Evolutionary conservation across 2,888 invertebrate species (phyloP).

Genomic region (Salticus scenicus): DNA sequence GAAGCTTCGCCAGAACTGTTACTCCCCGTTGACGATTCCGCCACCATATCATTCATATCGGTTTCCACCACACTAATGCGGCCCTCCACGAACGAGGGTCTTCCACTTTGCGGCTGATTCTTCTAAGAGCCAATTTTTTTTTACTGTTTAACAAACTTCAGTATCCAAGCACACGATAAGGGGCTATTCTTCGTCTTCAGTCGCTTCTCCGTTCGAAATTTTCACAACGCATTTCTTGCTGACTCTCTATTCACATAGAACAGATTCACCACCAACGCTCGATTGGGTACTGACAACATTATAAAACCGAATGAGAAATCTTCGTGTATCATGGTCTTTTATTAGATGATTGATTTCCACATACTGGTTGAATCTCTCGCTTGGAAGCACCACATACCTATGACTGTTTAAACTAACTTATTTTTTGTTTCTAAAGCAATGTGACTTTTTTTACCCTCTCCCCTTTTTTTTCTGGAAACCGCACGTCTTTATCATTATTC

Average conservation of each 20-base stretch:
- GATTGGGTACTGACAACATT: conserved; percentile 3
- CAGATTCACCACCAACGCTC: too few species aligned
- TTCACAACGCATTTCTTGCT: not conserved
- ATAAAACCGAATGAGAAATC: conserved; percentile 2
- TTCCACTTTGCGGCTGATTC: not conserved
- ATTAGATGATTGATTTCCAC: not conserved
- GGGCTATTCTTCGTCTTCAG: not conserved
- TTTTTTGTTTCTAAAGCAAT: not conserved
- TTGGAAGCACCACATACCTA: not conserved
- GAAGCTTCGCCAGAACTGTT: not conserved
- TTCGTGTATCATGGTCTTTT: not conserved
- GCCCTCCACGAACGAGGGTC: not conserved
- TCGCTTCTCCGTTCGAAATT: not conserved
- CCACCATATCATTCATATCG: not conserved
- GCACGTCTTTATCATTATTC: too few species aligned
- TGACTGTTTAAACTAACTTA: not conserved
- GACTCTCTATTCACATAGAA: not conserved
- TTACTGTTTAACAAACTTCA: not conserved
- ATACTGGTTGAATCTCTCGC: not conserved
- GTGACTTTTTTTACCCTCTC: too few species aligned
- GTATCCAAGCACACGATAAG: not conserved
- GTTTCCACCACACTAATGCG: not conserved
- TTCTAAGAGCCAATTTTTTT: not conserved
- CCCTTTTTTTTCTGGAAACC: too few species aligned
- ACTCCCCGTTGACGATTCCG: not conserved